These are phyloP conservation scores for Sus cebifrons DNA, from an alignment of 2,797 vertebrate genomes.

Conservation along the genomic window DNA sequence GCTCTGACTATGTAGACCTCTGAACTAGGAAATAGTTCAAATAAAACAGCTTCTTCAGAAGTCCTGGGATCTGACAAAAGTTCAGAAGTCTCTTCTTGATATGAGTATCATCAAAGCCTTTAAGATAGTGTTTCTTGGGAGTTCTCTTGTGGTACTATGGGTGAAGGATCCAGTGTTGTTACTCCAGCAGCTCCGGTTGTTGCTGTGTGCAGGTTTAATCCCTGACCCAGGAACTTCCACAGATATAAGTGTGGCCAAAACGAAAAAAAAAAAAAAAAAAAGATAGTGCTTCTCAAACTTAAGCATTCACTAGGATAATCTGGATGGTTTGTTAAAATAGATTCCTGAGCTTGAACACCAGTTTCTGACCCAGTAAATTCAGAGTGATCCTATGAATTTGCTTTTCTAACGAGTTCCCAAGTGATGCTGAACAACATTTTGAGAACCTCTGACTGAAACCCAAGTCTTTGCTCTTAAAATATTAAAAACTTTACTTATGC, in stretches of 20 bases:
- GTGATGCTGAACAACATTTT: not conserved
- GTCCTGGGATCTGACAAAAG: not conserved
- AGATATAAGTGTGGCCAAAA: too few species aligned
- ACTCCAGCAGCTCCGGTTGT: too few species aligned
- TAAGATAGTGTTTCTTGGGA: not conserved
- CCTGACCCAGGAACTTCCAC: too few species aligned
- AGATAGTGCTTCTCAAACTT: conserved; percentile 45
- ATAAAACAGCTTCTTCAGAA: conserved; percentile 44
- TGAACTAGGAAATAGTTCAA: not conserved
- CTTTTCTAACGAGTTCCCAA: conserved; percentile 38
- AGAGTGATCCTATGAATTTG: not conserved
- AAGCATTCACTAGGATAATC: not conserved
- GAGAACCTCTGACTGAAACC: conserved; percentile 49
- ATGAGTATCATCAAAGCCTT: not conserved
- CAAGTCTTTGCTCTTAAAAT: conserved; percentile 26
- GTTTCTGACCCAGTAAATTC: conserved; percentile 7
- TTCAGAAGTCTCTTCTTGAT: conserved; percentile 17
- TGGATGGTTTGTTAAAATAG: conserved; percentile 8
- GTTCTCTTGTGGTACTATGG: too few species aligned
- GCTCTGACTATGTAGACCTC: not conserved
- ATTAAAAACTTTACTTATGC: conserved; percentile 40
- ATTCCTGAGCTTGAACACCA: not conserved
- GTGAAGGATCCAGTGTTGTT: too few species aligned
- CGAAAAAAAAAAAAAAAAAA: not conserved
- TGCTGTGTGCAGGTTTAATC: too few species aligned